Percentiles rank a stretch among this genome's conserved stretches.
Evolutionary conservation across 2,888 invertebrate species (phyloP).

Genomic region (Drosophila nr. perissopoda): DNA sequence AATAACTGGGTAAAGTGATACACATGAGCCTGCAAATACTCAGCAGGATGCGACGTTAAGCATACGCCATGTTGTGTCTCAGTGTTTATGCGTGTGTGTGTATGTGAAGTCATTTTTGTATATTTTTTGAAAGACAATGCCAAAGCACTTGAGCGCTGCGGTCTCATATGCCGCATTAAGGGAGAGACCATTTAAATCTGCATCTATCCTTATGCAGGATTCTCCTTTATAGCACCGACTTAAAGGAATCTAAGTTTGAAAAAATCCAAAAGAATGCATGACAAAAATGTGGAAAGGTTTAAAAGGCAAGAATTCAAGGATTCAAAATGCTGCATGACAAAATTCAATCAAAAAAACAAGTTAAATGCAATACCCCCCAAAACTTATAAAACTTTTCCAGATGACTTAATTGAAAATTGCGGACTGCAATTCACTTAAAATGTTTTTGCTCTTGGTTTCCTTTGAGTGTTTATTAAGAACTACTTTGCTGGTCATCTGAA

Average conservation of each 20-base stretch:
- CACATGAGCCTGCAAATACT: conserved; percentile 23
- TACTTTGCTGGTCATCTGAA: not conserved
- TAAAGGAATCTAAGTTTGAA: not conserved
- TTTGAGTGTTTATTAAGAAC: not conserved
- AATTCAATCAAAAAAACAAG: not conserved
- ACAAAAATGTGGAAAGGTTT: not conserved
- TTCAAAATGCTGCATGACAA: not conserved
- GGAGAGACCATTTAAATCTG: conserved; percentile 29
- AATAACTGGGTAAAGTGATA: conserved; percentile 40
- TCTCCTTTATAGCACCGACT: not conserved
- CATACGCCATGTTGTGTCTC: conserved; percentile 22
- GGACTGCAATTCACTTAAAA: not conserved
- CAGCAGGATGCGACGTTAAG: conserved; percentile 23
- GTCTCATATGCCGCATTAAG: conserved; percentile 14
- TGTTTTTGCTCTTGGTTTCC: not conserved
- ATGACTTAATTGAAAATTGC: not conserved
- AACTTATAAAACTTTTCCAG: not conserved
- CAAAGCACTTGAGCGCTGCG: conserved; percentile 21
- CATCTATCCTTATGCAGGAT: not conserved
- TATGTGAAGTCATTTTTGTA: conserved; percentile 10
- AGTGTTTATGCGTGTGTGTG: not conserved
- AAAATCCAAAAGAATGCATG: not conserved
- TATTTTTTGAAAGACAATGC: conserved; percentile 18
- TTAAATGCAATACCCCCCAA: not conserved
- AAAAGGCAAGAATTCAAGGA: not conserved